Percentiles rank a stretch among this genome's conserved stretches.
Evolutionary conservation across 2,888 invertebrate species (phyloP).

Genomic region (Pyrrhosoma nymphula): DNA sequence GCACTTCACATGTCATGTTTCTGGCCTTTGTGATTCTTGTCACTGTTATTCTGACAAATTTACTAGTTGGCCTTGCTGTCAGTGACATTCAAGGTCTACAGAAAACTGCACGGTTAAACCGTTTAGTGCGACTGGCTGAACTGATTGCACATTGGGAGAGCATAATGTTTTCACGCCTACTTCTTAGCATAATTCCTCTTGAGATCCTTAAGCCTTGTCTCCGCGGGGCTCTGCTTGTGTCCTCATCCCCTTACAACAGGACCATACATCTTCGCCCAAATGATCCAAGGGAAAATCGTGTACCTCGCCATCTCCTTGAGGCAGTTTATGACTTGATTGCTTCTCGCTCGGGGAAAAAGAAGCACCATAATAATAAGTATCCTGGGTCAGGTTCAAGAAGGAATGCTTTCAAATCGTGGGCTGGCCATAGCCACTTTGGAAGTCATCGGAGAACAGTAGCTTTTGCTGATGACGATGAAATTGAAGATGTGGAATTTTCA

Average conservation of each 20-base stretch:
- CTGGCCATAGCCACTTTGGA: background rate
- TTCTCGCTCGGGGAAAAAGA: conserved; percentile 78
- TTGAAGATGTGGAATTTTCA: background rate
- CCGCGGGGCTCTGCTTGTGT: conserved; percentile 87
- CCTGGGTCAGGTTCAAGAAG: background rate
- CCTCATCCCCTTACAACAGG: conserved; percentile 84
- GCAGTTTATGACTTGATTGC: conserved; percentile 88
- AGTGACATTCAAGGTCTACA: conserved; percentile 86
- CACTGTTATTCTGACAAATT: conserved; percentile 89
- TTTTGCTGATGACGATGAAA: background rate
- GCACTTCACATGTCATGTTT: conserved; percentile 88
- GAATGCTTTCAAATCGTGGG: conserved; percentile 53
- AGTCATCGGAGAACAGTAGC: background rate
- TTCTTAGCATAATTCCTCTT: conserved; percentile 82
- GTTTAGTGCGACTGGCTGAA: conserved; percentile 88
- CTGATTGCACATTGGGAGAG: conserved; percentile 90
- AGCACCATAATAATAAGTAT: background rate
- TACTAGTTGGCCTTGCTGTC: conserved; percentile 91
- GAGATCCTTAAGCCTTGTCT: conserved; percentile 84
- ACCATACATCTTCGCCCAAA: conserved; percentile 89
- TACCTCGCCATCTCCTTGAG: conserved; percentile 87
- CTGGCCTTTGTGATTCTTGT: conserved; percentile 88
- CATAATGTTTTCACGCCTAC: conserved; percentile 88
- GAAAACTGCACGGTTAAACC: conserved; percentile 84
- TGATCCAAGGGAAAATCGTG: conserved; percentile 88